Conservation (phyloP, 1,140 invertebrate genomes). For the Potamilus streckersoni region DNA sequence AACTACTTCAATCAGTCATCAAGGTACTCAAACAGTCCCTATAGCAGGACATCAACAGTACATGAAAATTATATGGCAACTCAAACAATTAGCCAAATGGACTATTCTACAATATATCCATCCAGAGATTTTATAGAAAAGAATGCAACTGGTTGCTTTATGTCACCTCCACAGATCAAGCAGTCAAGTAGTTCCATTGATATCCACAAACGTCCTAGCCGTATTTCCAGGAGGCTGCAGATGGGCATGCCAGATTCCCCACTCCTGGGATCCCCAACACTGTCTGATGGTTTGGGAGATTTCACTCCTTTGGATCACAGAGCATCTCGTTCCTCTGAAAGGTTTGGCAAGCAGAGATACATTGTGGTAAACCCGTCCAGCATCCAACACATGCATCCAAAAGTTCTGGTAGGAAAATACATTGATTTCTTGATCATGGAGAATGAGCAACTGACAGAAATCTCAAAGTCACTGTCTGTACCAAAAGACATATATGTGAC, state of each 20-base stretch:
- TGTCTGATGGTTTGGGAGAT: slow-evolving; percentile 10
- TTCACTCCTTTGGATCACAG: slow-evolving; percentile 6
- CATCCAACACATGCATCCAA: slow-evolving; percentile 30
- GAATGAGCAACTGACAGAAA: slow-evolving; percentile 51
- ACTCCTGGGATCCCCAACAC: not conserved
- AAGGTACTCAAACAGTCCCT: no score
- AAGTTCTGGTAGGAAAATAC: slow-evolving; percentile 40
- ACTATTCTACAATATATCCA: slow-evolving; percentile 29
- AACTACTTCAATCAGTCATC: no score
- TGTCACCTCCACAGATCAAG: slow-evolving; percentile 16
- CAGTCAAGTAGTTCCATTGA: no score
- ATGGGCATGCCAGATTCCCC: no score
- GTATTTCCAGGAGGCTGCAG: no score
- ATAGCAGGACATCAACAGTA: no score
- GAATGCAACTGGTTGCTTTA: slow-evolving; percentile 12
- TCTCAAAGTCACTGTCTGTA: slow-evolving; percentile 40
- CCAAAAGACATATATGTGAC: slow-evolving; percentile 47
- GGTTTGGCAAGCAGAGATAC: slow-evolving; percentile 21
- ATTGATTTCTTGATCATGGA: slow-evolving; percentile 50
- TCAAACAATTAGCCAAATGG: slow-evolving; percentile 7
- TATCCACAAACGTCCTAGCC: no score
- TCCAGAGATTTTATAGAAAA: slow-evolving; percentile 22
- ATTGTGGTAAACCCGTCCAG: slow-evolving; percentile 31
- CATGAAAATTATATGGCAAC: not conserved
- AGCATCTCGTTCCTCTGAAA: not conserved